phyloP scores from a whole-genome alignment of 2,888 invertebrate species.

The Hesperia comma region DNA sequence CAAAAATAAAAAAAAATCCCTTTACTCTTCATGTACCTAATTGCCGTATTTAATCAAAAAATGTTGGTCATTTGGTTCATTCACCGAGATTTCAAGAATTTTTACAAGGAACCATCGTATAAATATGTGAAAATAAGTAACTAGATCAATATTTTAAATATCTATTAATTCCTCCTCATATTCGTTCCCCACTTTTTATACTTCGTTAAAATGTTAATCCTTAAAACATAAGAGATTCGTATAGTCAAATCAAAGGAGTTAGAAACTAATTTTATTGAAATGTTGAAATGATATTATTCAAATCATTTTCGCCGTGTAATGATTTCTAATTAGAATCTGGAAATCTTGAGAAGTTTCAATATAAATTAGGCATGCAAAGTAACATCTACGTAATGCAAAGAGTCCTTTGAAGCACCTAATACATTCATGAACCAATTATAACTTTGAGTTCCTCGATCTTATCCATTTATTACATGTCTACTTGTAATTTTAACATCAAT shows the following conservation, averaged over 20 bases:
- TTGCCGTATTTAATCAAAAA: too few relatives aligned
- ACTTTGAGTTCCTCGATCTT: slow-evolving; percentile 13
- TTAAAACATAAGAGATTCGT: too few relatives aligned
- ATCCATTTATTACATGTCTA: slow-evolving; percentile 7
- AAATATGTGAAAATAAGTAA: too few relatives aligned
- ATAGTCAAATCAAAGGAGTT: not conserved
- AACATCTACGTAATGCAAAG: slow-evolving; percentile 10
- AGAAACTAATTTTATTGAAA: not conserved
- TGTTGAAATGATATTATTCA: not conserved
- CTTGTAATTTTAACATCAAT: not conserved
- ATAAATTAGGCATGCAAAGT: slow-evolving; percentile 14
- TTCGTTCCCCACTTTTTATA: too few relatives aligned
- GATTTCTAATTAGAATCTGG: not conserved
- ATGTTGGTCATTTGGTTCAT: too few relatives aligned
- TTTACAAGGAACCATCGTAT: too few relatives aligned
- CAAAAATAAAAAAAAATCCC: too few relatives aligned
- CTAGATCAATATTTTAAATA: too few relatives aligned
- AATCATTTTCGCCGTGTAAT: not conserved
- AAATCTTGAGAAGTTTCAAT: slow-evolving; percentile 2
- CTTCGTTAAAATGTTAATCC: too few relatives aligned
- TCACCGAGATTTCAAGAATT: too few relatives aligned
- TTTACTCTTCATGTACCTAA: too few relatives aligned
- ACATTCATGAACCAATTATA: slow-evolving; percentile 23
- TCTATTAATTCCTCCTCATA: too few relatives aligned
- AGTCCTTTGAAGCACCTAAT: slow-evolving; percentile 17